These are phyloP conservation scores for Tenebrio molitor DNA, from an alignment of 1,140 invertebrate genomes.

Conservation along the genomic window DNA sequence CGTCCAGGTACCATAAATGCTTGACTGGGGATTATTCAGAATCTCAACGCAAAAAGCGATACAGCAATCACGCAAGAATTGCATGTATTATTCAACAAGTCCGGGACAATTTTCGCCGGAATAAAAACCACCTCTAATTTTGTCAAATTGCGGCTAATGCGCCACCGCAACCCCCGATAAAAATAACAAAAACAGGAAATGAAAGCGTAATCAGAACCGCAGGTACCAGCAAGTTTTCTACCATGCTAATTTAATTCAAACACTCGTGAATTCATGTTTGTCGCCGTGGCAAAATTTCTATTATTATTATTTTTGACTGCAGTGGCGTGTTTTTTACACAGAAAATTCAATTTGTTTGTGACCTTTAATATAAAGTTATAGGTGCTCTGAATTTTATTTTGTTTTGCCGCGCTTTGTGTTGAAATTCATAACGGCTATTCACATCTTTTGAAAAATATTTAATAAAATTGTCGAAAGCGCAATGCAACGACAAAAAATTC, in stretches of 20 bases:
- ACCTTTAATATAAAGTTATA: no score
- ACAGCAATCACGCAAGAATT: conserved; percentile 35
- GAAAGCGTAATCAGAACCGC: conserved; percentile 20
- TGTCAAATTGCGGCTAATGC: conserved; percentile 8
- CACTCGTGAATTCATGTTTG: neutral
- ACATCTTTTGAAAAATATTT: no score
- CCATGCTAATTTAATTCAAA: conserved; percentile 33
- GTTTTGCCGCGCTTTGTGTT: no score
- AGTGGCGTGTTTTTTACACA: no score
- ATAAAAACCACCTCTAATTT: conserved; percentile 15
- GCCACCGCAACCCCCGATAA: neutral
- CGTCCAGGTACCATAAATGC: conserved; percentile 38
- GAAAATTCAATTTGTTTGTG: no score
- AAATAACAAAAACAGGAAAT: conserved; percentile 33
- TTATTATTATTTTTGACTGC: neutral
- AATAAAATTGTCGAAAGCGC: no score
- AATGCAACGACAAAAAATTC: no score
- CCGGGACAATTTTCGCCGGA: conserved; percentile 14
- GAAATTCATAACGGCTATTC: no score
- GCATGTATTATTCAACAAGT: conserved; percentile 34
- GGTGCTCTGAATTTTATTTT: no score
- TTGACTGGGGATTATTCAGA: conserved; percentile 6
- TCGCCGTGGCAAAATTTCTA: neutral
- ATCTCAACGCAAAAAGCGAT: conserved; percentile 13
- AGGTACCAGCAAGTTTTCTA: neutral